phyloP scores from a whole-genome alignment of 2,113 vertebrate species.

The Neomonachus schauinslandi region DNA sequence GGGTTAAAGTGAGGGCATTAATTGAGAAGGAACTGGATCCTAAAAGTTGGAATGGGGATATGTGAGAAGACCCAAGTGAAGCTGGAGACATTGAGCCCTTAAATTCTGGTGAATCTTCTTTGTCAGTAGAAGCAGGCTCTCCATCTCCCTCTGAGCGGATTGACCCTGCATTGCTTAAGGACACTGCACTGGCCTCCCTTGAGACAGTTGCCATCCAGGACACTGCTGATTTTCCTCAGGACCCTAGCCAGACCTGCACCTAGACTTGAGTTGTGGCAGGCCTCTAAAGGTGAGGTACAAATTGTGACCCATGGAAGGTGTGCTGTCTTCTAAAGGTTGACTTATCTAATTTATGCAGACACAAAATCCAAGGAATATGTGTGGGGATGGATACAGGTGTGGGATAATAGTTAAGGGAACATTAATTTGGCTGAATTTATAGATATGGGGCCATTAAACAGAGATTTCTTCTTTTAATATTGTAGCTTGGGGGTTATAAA shows the following conservation, averaged over 20 bases:
- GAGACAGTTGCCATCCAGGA: no score
- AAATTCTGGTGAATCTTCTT: neutral
- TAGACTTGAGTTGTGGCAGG: neutral
- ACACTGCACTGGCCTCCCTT: neutral
- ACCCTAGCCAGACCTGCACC: neutral
- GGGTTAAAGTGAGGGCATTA: neutral
- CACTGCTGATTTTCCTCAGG: neutral
- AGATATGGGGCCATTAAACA: neutral
- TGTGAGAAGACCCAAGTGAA: neutral
- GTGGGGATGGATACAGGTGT: neutral
- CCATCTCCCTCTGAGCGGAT: neutral
- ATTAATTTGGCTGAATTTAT: neutral
- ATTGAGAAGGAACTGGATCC: neutral
- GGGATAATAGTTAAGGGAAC: neutral
- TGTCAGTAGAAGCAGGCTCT: neutral
- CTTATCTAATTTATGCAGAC: neutral
- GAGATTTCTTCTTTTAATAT: neutral
- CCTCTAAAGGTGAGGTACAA: neutral
- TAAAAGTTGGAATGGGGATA: neutral
- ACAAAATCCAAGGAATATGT: neutral
- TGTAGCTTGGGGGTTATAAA: neutral
- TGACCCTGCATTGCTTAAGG: neutral
- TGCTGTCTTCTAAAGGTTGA: neutral
- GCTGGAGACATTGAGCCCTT: neutral
- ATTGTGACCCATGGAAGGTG: neutral